phyloP scores from a whole-genome alignment of 1,140 invertebrate species.

The Eueides isabella region DNA sequence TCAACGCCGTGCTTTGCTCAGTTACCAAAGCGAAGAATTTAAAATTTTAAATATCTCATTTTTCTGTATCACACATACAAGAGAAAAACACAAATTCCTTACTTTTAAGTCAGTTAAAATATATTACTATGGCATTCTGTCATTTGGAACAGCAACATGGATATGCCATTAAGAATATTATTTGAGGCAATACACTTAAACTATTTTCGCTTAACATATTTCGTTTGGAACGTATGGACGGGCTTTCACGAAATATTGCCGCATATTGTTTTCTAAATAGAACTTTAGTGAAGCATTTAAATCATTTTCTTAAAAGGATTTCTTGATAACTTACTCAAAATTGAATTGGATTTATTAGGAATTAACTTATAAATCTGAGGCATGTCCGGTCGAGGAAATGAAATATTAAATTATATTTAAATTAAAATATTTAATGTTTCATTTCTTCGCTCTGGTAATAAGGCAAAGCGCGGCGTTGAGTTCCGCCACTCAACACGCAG shows the following conservation, averaged over 20 bases:
- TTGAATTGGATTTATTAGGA: too few relatives aligned
- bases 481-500: too few relatives aligned
- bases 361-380: too few relatives aligned
- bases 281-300: neutral
- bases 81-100: neutral
- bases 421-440: too few relatives aligned
- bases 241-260: slow-evolving; percentile 54
- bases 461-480: too few relatives aligned
- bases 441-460: too few relatives aligned
- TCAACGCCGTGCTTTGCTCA: too few relatives aligned
- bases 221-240: slow-evolving; percentile 48
- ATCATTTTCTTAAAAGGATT: neutral
- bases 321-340: neutral
- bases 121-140: neutral
- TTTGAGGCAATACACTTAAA: slow-evolving; percentile 14
- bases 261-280: slow-evolving; percentile 56
- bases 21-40: too few relatives aligned
- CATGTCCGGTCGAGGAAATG: too few relatives aligned
- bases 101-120: neutral
- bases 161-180: slow-evolving; percentile 29
- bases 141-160: slow-evolving; percentile 7
- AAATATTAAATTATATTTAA: too few relatives aligned
- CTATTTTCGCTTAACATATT: slow-evolving; percentile 38
- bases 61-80: too few relatives aligned
- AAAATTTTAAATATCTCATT: too few relatives aligned